These are phyloP conservation scores for Heliconius sara DNA, from an alignment of 2,888 invertebrate species.

Conservation along the genomic window DNA sequence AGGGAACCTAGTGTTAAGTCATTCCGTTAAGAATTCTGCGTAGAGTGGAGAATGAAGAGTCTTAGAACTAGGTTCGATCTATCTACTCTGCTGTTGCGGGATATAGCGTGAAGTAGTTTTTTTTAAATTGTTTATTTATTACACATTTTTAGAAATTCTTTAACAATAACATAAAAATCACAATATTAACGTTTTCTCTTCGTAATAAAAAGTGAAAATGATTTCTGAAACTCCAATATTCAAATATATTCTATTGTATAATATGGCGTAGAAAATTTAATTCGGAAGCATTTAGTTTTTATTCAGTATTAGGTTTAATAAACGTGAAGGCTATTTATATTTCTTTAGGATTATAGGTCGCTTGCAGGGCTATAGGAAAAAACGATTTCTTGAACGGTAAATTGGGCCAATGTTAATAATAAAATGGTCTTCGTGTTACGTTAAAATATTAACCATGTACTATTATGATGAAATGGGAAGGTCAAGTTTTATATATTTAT, in stretches of 20 bases:
- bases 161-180: background rate
- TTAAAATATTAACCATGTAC: conserved; percentile 14
- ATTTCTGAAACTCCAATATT: conserved; percentile 11
- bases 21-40: too few species aligned
- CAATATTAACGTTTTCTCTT: conserved; percentile 38
- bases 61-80: too few species aligned
- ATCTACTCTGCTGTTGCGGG: too few species aligned
- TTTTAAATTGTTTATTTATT: background rate
- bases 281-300: conserved; percentile 26
- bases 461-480: background rate
- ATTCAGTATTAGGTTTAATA: conserved; percentile 30
- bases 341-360: conserved; percentile 22
- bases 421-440: conserved; percentile 7
- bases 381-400: conserved; percentile 8
- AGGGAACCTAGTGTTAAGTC: too few species aligned
- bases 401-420: conserved; percentile 26
- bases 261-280: conserved; percentile 30
- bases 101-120: too few species aligned
- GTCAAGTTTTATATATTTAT: conserved; percentile 1
- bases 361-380: background rate
- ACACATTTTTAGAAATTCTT: background rate
- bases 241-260: conserved; percentile 38
- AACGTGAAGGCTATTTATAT: conserved; percentile 25
- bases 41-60: too few species aligned
- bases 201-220: conserved; percentile 27